phyloP scores from a whole-genome alignment of 2,888 invertebrate genomes.

The Ophion ventricosus region DNA sequence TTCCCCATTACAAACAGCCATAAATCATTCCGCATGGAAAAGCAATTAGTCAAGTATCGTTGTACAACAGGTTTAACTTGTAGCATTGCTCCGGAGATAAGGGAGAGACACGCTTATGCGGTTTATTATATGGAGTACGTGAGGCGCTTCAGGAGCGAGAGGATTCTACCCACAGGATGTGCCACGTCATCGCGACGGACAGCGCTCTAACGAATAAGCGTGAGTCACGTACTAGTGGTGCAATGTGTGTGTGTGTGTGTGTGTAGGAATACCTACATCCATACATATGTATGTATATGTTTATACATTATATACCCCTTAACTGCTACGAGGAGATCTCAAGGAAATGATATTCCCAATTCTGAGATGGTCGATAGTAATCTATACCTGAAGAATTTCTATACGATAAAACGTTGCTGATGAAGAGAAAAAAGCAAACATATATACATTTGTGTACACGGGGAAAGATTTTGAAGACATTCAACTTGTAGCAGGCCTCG shows the following conservation, averaged over 20 bases:
- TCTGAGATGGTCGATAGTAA: constrained; percentile 58
- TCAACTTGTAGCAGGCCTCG: not conserved
- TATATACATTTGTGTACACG: not conserved
- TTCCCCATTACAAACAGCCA: constrained; percentile 38
- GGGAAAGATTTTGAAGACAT: not conserved
- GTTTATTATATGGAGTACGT: constrained; percentile 46
- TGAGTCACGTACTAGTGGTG: constrained; percentile 43
- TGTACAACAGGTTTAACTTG: constrained; percentile 43
- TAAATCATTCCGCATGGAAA: constrained; percentile 48
- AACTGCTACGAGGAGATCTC: constrained; percentile 45
- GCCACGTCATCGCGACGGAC: constrained; percentile 60
- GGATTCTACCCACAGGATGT: constrained; percentile 58
- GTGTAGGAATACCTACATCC: not conserved
- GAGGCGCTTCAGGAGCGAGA: constrained; percentile 50
- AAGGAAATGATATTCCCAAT: constrained; percentile 54
- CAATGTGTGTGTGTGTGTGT: constrained; percentile 14
- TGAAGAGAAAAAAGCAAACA: constrained; percentile 8
- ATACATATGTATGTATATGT: not conserved
- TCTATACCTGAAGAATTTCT: constrained; percentile 54
- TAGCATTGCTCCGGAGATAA: constrained; percentile 37
- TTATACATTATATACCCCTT: constrained; percentile 17
- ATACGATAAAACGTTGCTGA: constrained; percentile 36
- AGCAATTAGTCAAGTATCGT: constrained; percentile 58
- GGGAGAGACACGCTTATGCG: constrained; percentile 49
- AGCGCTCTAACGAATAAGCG: constrained; percentile 52